These are phyloP conservation scores for Leptodactylus fallax DNA, from an alignment of 2,797 vertebrate genomes.

Conservation along the genomic window DNA sequence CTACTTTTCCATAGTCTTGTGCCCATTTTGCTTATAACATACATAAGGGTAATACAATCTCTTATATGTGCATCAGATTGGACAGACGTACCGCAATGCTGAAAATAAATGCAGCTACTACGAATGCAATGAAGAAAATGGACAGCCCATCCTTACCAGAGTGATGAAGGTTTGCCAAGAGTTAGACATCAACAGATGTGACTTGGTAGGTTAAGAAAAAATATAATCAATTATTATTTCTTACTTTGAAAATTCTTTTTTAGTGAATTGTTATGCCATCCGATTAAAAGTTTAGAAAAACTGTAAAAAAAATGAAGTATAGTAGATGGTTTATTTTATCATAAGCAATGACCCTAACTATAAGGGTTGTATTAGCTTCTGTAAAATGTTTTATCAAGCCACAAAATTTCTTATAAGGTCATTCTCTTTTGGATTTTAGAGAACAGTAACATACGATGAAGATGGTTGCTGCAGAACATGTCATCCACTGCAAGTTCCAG, in stretches of 20 bases:
- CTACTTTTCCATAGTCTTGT: neutral
- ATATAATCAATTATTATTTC: too few relatives aligned
- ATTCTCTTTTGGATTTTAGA: constrained; percentile 23
- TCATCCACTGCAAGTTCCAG: neutral
- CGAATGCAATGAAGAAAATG: constrained; percentile 47
- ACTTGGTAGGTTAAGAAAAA: constrained; percentile 36
- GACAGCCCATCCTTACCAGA: constrained; percentile 38
- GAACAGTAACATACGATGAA: constrained; percentile 36
- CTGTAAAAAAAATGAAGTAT: too few relatives aligned
- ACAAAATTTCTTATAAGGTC: neutral
- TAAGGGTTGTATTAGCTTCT: too few relatives aligned
- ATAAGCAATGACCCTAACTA: too few relatives aligned
- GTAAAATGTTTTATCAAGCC: too few relatives aligned
- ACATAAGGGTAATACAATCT: too few relatives aligned
- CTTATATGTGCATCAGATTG: constrained; percentile 31
- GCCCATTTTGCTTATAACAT: neutral
- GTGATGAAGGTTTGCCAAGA: constrained; percentile 51
- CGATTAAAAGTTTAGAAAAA: neutral
- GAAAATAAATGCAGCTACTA: constrained; percentile 46
- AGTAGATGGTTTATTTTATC: too few relatives aligned
- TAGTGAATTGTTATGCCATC: neutral
- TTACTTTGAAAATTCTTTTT: neutral
- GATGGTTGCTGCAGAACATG: constrained; percentile 52
- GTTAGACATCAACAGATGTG: constrained; percentile 48
- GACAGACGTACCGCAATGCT: neutral